Conservation (phyloP, 2,797 vertebrate genomes). For the Lacerta agilis region DNA sequence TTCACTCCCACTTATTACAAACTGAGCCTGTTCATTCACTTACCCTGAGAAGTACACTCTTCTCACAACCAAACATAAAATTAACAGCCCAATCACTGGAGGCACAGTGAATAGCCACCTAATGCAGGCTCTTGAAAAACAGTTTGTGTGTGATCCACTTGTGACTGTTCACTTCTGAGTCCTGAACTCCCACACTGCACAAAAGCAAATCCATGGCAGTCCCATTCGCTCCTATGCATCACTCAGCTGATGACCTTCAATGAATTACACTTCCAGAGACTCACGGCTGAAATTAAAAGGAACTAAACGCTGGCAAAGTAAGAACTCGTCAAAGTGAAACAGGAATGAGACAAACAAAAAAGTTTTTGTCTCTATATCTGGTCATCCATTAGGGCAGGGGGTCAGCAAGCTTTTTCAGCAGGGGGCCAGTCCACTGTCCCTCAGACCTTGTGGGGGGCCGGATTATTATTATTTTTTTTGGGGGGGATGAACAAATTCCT, state of each 20-base stretch:
- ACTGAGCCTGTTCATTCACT: slow-evolving; percentile 8
- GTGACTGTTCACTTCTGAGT: slow-evolving; percentile 3
- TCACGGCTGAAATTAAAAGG: background rate
- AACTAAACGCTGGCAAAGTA: background rate
- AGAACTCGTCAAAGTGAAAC: background rate
- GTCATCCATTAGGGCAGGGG: background rate
- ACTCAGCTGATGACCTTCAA: background rate
- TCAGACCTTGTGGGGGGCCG: too few relatives aligned
- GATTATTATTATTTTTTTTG: too few relatives aligned
- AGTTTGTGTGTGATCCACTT: slow-evolving; percentile 12
- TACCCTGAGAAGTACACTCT: background rate
- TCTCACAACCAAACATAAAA: slow-evolving; percentile 16
- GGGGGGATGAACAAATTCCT: too few relatives aligned
- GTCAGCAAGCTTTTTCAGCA: too few relatives aligned
- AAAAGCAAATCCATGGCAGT: slow-evolving; percentile 7
- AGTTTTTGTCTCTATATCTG: background rate
- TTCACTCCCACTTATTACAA: slow-evolving; percentile 16
- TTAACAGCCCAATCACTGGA: slow-evolving; percentile 14
- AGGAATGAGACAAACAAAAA: background rate
- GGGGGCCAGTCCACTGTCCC: too few relatives aligned
- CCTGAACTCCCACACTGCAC: slow-evolving; percentile 31
- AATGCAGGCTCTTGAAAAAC: slow-evolving; percentile 16
- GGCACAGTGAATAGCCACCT: background rate
- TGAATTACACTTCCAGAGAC: background rate
- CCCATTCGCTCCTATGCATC: background rate